Evolutionary conservation across 2,797 vertebrate genomes (phyloP).

Genomic region (Antennarius maculatus): DNA sequence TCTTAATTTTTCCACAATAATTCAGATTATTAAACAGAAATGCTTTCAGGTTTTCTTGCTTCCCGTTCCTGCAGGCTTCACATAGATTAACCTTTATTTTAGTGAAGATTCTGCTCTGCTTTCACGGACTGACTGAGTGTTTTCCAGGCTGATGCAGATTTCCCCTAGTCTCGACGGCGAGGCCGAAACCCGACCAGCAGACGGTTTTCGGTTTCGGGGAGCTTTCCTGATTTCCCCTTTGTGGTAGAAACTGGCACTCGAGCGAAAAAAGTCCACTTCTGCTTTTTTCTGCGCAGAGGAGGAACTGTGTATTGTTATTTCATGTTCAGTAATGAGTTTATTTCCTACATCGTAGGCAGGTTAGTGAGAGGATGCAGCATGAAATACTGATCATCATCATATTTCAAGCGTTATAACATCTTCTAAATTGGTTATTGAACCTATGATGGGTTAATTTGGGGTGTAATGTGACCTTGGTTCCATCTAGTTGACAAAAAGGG

Average conservation of each 20-base stretch:
- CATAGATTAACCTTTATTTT: no score
- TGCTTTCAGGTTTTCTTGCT: no score
- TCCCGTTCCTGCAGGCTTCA: no score
- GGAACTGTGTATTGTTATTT: conserved; percentile 19
- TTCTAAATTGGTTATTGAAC: background rate
- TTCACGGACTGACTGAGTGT: background rate
- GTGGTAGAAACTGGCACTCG: conserved; percentile 48
- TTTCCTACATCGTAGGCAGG: background rate
- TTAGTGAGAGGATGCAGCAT: background rate
- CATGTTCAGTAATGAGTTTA: no score
- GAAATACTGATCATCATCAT: no score
- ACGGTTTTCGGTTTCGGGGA: conserved; percentile 51
- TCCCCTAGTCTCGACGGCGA: background rate
- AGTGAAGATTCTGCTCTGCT: background rate
- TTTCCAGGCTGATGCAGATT: background rate
- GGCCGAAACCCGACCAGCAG: conserved; percentile 4
- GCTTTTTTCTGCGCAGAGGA: conserved; percentile 49
- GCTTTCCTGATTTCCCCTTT: conserved; percentile 19
- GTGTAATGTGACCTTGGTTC: background rate
- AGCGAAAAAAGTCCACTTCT: conserved; percentile 45
- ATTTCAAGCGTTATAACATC: no score
- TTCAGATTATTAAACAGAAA: no score
- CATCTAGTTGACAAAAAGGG: conserved; percentile 20
- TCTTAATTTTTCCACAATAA: no score
- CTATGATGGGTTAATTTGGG: background rate